Conservation (phyloP, 2,888 invertebrate species). For the Pyrrhosoma nymphula region DNA sequence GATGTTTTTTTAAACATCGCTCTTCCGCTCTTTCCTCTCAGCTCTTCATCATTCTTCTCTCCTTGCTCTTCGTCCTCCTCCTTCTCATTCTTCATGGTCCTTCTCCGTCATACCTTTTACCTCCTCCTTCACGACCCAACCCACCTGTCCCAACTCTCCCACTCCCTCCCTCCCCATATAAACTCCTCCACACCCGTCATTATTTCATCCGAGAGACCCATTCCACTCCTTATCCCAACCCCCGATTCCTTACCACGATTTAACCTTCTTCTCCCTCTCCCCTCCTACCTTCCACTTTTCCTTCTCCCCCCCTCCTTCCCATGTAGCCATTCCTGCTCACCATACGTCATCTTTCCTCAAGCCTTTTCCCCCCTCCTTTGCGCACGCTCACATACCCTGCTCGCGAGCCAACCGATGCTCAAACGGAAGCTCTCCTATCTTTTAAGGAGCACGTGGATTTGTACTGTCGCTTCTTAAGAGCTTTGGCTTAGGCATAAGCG, state of each 20-base stretch:
- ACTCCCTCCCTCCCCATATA: neutral
- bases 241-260: constrained; percentile 23
- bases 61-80: neutral
- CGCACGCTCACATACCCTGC: neutral
- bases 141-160: constrained; percentile 5
- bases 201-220: neutral
- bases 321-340: neutral
- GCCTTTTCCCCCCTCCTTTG: neutral
- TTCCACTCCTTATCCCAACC: constrained; percentile 41
- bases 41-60: neutral
- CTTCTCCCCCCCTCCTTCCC: neutral
- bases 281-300: neutral
- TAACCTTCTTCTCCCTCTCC: neutral
- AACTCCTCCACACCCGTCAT: constrained; percentile 26
- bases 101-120: neutral
- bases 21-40: neutral
- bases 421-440: neutral
- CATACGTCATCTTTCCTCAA: constrained; percentile 1
- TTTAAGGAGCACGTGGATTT: constrained; percentile 13
- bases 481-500: neutral
- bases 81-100: neutral
- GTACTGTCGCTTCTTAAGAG: neutral
- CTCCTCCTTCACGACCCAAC: neutral
- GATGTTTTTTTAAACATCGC: neutral
- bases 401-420: neutral